phyloP scores from a whole-genome alignment of 2,113 vertebrate genomes.

The Edolisoma coerulescens region DNA sequence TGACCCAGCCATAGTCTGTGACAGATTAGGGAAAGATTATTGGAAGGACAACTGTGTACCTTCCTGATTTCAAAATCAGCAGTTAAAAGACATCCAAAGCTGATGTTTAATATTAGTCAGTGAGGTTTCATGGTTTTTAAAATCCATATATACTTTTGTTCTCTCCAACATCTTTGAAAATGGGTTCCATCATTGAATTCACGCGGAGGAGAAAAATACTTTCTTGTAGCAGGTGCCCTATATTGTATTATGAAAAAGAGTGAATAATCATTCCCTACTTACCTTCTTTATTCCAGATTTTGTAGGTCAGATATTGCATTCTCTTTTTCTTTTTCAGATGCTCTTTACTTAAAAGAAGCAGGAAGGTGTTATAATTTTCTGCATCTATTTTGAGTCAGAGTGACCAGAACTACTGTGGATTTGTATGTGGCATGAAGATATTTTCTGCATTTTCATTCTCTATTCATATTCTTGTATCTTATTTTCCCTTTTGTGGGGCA shows the following conservation, averaged over 20 bases:
- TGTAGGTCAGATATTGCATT: neutral
- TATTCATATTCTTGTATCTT: neutral
- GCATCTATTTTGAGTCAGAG: constrained; percentile 2
- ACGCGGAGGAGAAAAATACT: neutral
- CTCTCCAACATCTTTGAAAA: neutral
- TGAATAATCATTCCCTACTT: constrained; percentile 1
- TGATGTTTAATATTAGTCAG: neutral
- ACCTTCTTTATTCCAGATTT: neutral
- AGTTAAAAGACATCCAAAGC: neutral
- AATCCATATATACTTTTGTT: neutral
- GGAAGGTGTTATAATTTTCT: neutral
- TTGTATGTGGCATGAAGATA: neutral
- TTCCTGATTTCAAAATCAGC: neutral
- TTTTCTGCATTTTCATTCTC: neutral
- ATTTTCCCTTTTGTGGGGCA: constrained; percentile 2
- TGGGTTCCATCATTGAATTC: neutral
- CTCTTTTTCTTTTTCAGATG: neutral
- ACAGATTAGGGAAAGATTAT: neutral
- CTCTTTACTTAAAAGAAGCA: neutral
- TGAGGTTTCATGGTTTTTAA: neutral
- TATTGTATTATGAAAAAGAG: neutral
- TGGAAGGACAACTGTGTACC: neutral
- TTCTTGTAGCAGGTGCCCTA: neutral
- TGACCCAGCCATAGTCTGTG: neutral
- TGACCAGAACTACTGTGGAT: neutral